Conservation (phyloP, 2,888 invertebrate species). For the Phortica okadai region DNA sequence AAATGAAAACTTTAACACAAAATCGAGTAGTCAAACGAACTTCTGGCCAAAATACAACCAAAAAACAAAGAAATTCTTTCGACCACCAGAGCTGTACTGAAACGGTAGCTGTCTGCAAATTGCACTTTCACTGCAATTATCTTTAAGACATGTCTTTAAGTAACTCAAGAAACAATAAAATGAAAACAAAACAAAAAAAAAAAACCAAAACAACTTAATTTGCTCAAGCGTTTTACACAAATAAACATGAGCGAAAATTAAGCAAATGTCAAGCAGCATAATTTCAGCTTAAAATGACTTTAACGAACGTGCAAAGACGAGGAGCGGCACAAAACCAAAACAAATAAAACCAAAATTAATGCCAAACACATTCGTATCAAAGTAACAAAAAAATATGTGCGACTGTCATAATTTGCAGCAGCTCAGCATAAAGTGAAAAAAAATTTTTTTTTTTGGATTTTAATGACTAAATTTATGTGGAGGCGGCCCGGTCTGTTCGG, state of each 20-base stretch:
- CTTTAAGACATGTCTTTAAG: neutral
- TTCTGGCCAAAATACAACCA: neutral
- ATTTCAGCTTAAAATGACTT: neutral
- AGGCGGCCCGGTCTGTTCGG: slow-evolving; percentile 49
- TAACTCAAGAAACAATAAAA: neutral
- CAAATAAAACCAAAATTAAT: neutral
- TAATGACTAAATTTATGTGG: slow-evolving; percentile 66
- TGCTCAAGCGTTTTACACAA: neutral
- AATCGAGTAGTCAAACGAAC: neutral
- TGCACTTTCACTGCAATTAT: neutral
- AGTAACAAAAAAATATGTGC: neutral
- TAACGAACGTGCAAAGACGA: neutral
- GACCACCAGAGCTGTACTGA: neutral
- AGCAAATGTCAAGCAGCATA: neutral
- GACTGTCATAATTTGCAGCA: slow-evolving; percentile 37
- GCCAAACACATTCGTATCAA: slow-evolving; percentile 24
- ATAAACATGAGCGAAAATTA: neutral
- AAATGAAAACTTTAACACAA: neutral
- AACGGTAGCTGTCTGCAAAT: neutral
- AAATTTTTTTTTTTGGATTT: slow-evolving; percentile 37
- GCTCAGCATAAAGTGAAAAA: slow-evolving; percentile 40
- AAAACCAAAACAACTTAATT: neutral
- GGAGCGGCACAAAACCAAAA: neutral
- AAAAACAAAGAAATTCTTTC: neutral
- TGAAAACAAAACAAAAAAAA: no score